Percentiles rank a stretch among this genome's conserved stretches.
Conservation (phyloP, 1,140 invertebrate species). For the Luehdorfia chinensis region DNA sequence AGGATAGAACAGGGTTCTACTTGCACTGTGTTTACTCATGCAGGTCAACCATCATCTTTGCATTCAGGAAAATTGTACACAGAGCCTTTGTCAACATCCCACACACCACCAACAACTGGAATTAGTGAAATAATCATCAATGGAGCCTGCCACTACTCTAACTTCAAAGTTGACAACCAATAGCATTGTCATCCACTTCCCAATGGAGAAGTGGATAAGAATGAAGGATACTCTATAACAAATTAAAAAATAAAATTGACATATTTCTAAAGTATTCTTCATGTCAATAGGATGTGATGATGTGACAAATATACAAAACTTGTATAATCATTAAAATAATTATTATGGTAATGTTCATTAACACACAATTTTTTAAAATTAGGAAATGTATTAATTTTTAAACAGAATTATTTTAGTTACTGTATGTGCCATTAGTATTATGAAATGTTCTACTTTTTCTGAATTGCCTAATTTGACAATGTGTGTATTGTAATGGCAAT, state of each 20-base stretch:
- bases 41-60: constrained; percentile 34
- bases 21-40: constrained; percentile 46
- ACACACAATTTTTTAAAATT: too few species aligned
- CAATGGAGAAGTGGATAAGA: constrained; percentile 63
- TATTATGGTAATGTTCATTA: too few species aligned
- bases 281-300: neutral
- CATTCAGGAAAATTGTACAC: constrained; percentile 56
- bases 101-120: constrained; percentile 51
- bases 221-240: constrained; percentile 41
- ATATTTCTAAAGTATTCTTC: neutral
- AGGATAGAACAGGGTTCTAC: constrained; percentile 35
- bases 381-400: neutral
- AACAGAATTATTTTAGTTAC: neutral
- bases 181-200: constrained; percentile 69
- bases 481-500: too few species aligned
- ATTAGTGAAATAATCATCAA: constrained; percentile 68
- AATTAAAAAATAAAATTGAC: constrained; percentile 26
- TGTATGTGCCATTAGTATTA: too few species aligned
- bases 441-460: too few species aligned
- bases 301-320: neutral
- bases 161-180: constrained; percentile 67
- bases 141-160: constrained; percentile 58
- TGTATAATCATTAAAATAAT: neutral
- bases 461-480: too few species aligned
- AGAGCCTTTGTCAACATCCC: constrained; percentile 40